These are phyloP conservation scores for Pachycephus smyrnensis DNA, from an alignment of 2,888 invertebrate genomes.

Conservation along the genomic window DNA sequence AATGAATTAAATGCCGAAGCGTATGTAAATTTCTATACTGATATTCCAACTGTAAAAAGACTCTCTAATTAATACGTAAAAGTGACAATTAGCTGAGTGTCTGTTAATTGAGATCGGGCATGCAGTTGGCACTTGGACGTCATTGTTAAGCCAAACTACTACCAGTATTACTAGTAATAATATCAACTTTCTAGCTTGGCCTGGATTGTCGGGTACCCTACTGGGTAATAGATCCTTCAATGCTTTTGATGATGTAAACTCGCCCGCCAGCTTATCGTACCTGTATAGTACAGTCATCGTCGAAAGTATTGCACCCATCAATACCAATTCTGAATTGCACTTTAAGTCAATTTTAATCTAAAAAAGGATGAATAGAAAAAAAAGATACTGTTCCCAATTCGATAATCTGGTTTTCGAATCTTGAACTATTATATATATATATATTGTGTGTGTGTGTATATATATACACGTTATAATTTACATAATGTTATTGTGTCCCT, in stretches of 20 bases:
- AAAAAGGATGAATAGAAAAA: background rate
- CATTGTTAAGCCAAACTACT: background rate
- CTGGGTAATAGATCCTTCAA: constrained; percentile 39
- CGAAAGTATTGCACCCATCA: background rate
- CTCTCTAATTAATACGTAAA: background rate
- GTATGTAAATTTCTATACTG: background rate
- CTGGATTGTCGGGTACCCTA: constrained; percentile 34
- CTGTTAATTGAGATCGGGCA: background rate
- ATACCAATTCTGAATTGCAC: background rate
- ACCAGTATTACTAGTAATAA: constrained; percentile 17
- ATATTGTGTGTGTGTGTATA: background rate
- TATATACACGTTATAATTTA: background rate
- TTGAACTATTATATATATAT: background rate
- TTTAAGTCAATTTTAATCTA: background rate
- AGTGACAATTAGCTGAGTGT: background rate
- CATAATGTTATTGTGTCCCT: background rate
- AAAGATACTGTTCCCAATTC: background rate
- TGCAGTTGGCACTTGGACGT: background rate
- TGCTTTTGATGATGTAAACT: constrained; percentile 31
- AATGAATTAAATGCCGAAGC: background rate
- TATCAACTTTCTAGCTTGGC: constrained; percentile 42
- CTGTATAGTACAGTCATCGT: background rate
- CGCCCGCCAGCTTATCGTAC: background rate
- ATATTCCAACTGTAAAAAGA: background rate
- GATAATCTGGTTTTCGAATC: background rate